These are phyloP conservation scores for Hydrotaea cyrtoneurina DNA, from an alignment of 2,888 invertebrate species.

Conservation along the genomic window DNA sequence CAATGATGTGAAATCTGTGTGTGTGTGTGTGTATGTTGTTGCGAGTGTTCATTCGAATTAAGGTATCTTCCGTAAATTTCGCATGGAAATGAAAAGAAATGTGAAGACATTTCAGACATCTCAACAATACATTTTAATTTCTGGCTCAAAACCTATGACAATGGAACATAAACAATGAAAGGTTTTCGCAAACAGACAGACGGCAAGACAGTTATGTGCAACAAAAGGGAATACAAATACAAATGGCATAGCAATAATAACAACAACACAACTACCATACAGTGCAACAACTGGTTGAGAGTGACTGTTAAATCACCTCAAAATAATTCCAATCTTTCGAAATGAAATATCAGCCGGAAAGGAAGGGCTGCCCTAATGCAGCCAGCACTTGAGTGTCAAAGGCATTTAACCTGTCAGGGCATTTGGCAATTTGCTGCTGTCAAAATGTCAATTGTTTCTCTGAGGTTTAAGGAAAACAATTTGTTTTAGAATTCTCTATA, in stretches of 20 bases:
- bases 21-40: no score
- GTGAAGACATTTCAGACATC: conserved; percentile 59
- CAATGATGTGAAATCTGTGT: neutral
- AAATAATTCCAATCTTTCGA: conserved; percentile 7
- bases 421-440: conserved; percentile 67
- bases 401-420: conserved; percentile 64
- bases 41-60: neutral
- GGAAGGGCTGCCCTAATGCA: neutral
- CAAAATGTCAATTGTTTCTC: conserved; percentile 65
- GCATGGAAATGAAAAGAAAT: conserved; percentile 32
- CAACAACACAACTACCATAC: no score
- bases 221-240: conserved; percentile 6
- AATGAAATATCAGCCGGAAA: neutral
- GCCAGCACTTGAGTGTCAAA: conserved; percentile 53
- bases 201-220: neutral
- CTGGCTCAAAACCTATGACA: neutral
- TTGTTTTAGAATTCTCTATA: conserved; percentile 9
- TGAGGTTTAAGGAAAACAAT: conserved; percentile 33
- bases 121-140: conserved; percentile 58
- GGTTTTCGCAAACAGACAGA: neutral
- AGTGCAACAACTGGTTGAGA: conserved; percentile 30
- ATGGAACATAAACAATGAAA: conserved; percentile 26
- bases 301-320: conserved; percentile 12
- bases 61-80: conserved; percentile 2
- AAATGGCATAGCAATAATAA: no score